phyloP scores from a whole-genome alignment of 2,888 invertebrate species.

The Strigamia transsilvanica region DNA sequence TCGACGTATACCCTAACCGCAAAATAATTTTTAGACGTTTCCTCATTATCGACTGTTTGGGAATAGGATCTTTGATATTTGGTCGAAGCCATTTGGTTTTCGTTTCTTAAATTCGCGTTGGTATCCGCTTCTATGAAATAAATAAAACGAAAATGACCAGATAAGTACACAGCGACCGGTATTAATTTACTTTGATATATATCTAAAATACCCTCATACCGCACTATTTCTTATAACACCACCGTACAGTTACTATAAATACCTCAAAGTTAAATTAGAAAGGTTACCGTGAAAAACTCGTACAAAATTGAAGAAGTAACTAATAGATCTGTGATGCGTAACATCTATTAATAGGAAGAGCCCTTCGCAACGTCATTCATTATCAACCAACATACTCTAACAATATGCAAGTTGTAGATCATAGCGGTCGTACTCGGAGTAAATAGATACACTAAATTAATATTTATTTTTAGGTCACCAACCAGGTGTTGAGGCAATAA shows the following conservation, averaged over 20 bases:
- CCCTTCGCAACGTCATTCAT: too few relatives aligned
- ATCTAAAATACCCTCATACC: too few relatives aligned
- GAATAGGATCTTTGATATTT: neutral
- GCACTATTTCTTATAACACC: too few relatives aligned
- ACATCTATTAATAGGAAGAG: neutral
- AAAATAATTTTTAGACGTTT: conserved; percentile 57
- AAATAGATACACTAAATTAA: conserved; percentile 18
- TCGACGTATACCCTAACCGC: conserved; percentile 56
- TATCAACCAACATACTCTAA: too few relatives aligned
- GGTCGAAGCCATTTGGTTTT: conserved; percentile 16
- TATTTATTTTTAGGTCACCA: neutral
- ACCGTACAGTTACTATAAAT: too few relatives aligned
- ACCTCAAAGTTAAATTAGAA: too few relatives aligned
- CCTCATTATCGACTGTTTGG: conserved; percentile 50
- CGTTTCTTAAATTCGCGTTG: conserved; percentile 55
- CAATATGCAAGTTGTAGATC: too few relatives aligned
- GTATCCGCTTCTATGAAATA: conserved; percentile 53
- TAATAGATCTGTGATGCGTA: too few relatives aligned
- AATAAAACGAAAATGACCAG: neutral
- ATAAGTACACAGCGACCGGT: neutral
- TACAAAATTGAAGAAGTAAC: too few relatives aligned
- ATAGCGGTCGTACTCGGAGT: neutral
- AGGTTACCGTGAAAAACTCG: too few relatives aligned
- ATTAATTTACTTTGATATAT: neutral
- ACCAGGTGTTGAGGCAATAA: conserved; percentile 50